A percentile compares a stretch with the other conserved stretches of the same genome.
These are phyloP conservation scores for Oscheius sp. DNA, from an alignment of 2,888 invertebrate species.

Conservation along the genomic window DNA sequence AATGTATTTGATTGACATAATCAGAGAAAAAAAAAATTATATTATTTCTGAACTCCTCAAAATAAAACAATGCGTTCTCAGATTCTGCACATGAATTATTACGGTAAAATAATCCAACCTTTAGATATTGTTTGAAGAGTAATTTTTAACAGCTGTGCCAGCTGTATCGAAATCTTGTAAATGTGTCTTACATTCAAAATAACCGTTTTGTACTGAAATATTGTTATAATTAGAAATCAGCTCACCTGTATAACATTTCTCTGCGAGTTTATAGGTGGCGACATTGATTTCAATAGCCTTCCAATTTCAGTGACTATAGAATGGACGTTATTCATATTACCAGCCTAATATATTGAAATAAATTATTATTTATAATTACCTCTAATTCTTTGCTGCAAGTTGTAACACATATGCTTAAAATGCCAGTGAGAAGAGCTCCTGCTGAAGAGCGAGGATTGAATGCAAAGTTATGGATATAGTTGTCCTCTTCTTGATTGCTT, in stretches of 20 bases:
- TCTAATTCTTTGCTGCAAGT: slow-evolving; percentile 1
- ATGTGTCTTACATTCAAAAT: background rate
- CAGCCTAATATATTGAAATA: background rate
- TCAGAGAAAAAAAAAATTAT: slow-evolving; percentile 19
- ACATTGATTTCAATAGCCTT: background rate
- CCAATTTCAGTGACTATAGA: slow-evolving; percentile 7
- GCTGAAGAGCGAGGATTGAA: background rate
- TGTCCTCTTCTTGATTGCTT: background rate
- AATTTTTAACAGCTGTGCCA: slow-evolving; percentile 36
- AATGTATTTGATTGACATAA: slow-evolving; percentile 1
- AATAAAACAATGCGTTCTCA: background rate
- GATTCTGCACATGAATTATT: background rate
- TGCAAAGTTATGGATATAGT: background rate
- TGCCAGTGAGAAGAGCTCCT: background rate
- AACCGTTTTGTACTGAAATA: slow-evolving; percentile 12
- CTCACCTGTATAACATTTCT: background rate
- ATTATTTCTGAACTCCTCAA: slow-evolving; percentile 7
- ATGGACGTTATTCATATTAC: background rate
- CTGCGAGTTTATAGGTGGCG: background rate
- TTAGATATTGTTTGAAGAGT: slow-evolving; percentile 25
- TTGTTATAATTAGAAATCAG: background rate
- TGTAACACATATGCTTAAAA: background rate
- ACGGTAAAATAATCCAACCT: slow-evolving; percentile 16
- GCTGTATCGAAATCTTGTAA: slow-evolving; percentile 27
- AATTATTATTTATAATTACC: background rate